Base-by-base conservation (phyloP, 2,113 vertebrate genomes). In the Sebastes fasciatus region DNA sequence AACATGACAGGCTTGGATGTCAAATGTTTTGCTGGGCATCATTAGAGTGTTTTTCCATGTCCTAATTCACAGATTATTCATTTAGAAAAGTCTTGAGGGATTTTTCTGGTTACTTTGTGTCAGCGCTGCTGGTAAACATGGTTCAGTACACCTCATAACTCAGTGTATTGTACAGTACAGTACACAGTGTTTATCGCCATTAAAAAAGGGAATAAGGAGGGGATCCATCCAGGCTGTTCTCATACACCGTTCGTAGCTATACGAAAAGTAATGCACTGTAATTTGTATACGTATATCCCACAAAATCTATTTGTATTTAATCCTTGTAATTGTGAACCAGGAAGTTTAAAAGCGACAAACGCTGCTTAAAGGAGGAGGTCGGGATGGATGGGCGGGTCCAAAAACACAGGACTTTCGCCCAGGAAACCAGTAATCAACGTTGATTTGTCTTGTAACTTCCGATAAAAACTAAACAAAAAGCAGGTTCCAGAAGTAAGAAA, bases 1-100 rank as follows among this genome's bases (percentile, higher is more conserved):
- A 91, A 90, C 87, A 92, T 74, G 82, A 86, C 74, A 81, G 77
- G 77, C 84, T 76, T 67, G 49, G 66, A 70, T 88, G 88, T 93
- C 82, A 92, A 87, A 86, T 90, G 89, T 92, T 92, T 89, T 88
- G 73, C 81, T 62, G 83, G 83, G 81, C 83, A 91, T 92, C 87
- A 93, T 93, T 91, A 90, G 17, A 68, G 68, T 71, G 70, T 85
- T 88, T 90, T 88, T 91, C 85, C 74, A 77, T 83, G 85, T 85
- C 77, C 75, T 83, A 80, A 89, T 90, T 89, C 85, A 68, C 70
- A 88, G 80, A 89, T 92, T 73, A 92, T 85, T 93, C 61, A 74
- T 85, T 86, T 78, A 75, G 52, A 73, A 78, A 70, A 52, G 77
- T 80, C 88, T 91, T 16, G 55, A 71, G 84, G 93, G 85, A 83